Evolutionary conservation across 2,888 invertebrate species (phyloP), one percentile per base, ranked within the genome.

Genomic region (Hermaeophaga mercurialis): DNA sequence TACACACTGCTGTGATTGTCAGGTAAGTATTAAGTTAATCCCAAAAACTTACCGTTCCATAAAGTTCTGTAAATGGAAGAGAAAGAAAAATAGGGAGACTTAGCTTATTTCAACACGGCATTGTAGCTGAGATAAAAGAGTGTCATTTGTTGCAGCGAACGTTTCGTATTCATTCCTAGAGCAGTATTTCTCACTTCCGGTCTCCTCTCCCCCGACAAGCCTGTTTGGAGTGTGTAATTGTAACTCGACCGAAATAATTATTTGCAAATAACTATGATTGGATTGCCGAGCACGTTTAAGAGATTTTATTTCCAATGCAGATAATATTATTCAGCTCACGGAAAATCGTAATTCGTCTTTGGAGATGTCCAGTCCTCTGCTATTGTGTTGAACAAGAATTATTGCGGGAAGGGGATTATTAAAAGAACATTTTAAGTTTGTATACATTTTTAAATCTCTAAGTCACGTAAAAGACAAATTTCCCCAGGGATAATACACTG

Each of bases 241-340:
- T 56, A 61, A 58, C 53, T 56, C 58, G 41, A 56, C 50, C 58
- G 56, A 41, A 52, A 57, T 62, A 65, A 65, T 65, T 61, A 60
- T 62, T 62, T 59, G 62, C 58, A 64, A 65, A 72, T 72, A 70
- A 69, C 65, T 63, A 62, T 65, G 64, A 70, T 73, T 70, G 66
- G 64, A 66, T 70, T 71, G 64, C 72, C 47, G 63, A 62, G 67
- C 71, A 72, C 72, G 72, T 72, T 67, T 64, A 65, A 62, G 62
- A 72, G 69, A 72, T 73, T 74, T 73, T 72, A 70, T 73, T 73
- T 70, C 66, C 66, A 67, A 65, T 63, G 68, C 65, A 67, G 66
- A 66, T 61, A 64, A 61, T 65, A 65, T 71, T 73, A 72, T 72
- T 63, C 59, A 62, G 66, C 72, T 72, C 71, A 50, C 50, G 50